Conservation (phyloP, 2,888 invertebrate genomes). For the Drosophila neonasuta region DNA sequence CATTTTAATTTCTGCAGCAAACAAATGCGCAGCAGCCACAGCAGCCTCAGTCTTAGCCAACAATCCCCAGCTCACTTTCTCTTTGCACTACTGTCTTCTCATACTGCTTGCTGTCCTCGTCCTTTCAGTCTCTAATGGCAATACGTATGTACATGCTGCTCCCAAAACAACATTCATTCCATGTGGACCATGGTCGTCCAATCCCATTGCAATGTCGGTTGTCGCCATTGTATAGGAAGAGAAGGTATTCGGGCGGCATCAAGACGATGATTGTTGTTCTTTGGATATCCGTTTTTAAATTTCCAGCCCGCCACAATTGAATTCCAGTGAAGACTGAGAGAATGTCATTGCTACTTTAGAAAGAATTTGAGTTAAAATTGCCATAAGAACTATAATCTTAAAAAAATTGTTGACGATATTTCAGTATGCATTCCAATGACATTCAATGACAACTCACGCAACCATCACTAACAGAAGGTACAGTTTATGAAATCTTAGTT, state of each 20-base stretch:
- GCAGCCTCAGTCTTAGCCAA: constrained; percentile 13
- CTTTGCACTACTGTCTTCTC: constrained; percentile 1
- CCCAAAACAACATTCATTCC: constrained; percentile 40
- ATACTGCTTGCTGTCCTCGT: neutral
- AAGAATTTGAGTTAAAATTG: neutral
- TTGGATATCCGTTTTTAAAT: constrained; percentile 44
- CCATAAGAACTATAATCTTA: neutral
- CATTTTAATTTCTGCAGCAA: constrained; percentile 75
- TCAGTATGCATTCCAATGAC: neutral
- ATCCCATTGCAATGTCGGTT: constrained; percentile 54
- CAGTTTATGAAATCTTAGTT: constrained; percentile 63
- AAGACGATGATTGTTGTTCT: constrained; percentile 61
- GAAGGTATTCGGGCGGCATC: constrained; percentile 21
- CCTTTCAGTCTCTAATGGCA: neutral
- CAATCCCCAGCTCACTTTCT: neutral
- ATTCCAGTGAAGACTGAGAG: neutral
- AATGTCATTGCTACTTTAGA: neutral
- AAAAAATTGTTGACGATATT: neutral
- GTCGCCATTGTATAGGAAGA: constrained; percentile 12
- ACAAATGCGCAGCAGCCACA: constrained; percentile 71
- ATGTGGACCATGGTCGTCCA: constrained; percentile 69
- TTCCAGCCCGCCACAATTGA: constrained; percentile 30
- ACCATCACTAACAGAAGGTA: constrained; percentile 47
- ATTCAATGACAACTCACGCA: constrained; percentile 43
- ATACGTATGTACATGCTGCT: constrained; percentile 11